phyloP scores from a whole-genome alignment of 2,113 vertebrate genomes.

The Theristicus caerulescens region DNA sequence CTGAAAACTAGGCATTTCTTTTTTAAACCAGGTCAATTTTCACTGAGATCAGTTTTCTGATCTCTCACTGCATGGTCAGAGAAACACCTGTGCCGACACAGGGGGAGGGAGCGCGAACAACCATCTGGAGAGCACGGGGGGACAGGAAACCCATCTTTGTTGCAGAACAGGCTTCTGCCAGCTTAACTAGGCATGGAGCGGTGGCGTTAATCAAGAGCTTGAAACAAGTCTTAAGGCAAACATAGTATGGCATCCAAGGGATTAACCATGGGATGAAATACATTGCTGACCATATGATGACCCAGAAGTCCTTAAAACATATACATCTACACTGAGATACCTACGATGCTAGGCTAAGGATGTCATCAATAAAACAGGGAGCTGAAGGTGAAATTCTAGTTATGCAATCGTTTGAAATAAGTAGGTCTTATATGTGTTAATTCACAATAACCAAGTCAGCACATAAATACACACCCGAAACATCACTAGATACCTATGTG shows the following conservation, averaged over 20 bases:
- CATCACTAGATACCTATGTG: not conserved
- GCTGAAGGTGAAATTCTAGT: not conserved
- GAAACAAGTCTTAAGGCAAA: slow-evolving; percentile 46
- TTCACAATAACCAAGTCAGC: not conserved
- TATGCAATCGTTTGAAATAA: not conserved
- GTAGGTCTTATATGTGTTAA: not conserved
- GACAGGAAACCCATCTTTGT: slow-evolving; percentile 55
- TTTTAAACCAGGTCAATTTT: slow-evolving; percentile 44
- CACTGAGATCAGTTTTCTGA: slow-evolving; percentile 43
- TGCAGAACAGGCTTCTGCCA: slow-evolving; percentile 49
- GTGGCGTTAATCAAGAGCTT: slow-evolving; percentile 55
- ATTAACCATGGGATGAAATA: not conserved
- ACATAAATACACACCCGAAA: not conserved
- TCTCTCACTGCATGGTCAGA: slow-evolving; percentile 20
- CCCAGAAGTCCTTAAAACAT: not conserved
- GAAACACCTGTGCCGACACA: slow-evolving; percentile 53
- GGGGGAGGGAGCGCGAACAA: not conserved
- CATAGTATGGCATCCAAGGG: not conserved
- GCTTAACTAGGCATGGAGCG: slow-evolving; percentile 62
- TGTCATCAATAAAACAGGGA: not conserved
- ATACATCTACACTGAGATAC: not conserved
- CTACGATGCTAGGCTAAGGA: not conserved
- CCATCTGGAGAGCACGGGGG: slow-evolving; percentile 52
- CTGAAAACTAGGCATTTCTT: not conserved
- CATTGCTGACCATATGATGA: not conserved